Evolutionary conservation across 2,797 vertebrate genomes (phyloP).

Genomic region (Rhinophrynus dorsalis): DNA sequence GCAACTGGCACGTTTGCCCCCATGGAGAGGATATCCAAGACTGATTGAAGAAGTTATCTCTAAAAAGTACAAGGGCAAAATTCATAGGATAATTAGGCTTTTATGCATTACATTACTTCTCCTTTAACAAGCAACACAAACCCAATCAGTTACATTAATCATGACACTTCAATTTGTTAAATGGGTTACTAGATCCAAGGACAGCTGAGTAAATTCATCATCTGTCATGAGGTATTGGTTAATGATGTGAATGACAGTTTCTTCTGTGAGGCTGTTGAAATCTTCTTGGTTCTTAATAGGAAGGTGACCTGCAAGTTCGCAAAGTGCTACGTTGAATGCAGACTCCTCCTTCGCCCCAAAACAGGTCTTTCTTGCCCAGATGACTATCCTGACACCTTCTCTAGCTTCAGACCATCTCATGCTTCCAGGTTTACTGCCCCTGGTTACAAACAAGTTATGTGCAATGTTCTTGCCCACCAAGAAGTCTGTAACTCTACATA

Average conservation of each 20-base stretch:
- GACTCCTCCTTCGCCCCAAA: constrained; percentile 81
- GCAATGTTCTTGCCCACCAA: constrained; percentile 72
- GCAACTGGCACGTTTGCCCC: no score
- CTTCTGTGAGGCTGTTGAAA: constrained; percentile 73
- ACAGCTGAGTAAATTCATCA: constrained; percentile 65
- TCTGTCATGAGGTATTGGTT: constrained; percentile 71
- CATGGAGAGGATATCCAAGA: no score
- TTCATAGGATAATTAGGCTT: no score
- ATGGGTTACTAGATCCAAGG: constrained; percentile 56
- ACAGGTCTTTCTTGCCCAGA: constrained; percentile 80
- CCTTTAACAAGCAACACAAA: no score
- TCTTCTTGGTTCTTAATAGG: constrained; percentile 76
- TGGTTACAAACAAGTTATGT: constrained; percentile 84
- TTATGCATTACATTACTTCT: no score
- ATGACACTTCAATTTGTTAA: constrained; percentile 2
- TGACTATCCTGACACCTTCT: constrained; percentile 75
- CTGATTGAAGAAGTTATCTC: no score
- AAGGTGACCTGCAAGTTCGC: constrained; percentile 89
- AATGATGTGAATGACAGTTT: constrained; percentile 67
- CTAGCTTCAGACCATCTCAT: constrained; percentile 26
- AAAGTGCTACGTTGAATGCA: constrained; percentile 86
- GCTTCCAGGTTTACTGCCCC: constrained; percentile 71
- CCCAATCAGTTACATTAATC: no score
- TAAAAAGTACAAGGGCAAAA: no score
- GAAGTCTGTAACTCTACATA: constrained; percentile 75